Evolutionary conservation across 2,113 vertebrate species (phyloP).

Genomic region (Erythrolamprus reginae): DNA sequence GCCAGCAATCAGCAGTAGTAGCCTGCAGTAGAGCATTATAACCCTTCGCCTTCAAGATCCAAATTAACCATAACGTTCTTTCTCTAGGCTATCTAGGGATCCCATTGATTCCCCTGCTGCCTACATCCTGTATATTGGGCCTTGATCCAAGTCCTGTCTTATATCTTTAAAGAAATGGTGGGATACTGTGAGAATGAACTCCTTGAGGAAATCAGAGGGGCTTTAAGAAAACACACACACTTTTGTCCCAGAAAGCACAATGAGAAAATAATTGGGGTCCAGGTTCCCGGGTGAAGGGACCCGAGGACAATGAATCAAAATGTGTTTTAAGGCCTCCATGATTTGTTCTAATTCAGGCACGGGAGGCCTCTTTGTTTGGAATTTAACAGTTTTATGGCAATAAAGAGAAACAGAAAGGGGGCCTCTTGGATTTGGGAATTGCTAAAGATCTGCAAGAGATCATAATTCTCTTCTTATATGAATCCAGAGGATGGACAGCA

Average conservation of each 20-base stretch:
- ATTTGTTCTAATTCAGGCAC: background rate
- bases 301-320: background rate
- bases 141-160: background rate
- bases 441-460: background rate
- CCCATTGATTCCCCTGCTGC: background rate
- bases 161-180: background rate
- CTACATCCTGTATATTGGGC: background rate
- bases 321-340: background rate
- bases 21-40: too few relatives aligned
- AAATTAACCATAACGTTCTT: background rate
- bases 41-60: background rate
- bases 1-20: too few relatives aligned
- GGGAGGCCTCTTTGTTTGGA: constrained; percentile 5
- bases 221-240: too few relatives aligned
- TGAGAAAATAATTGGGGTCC: background rate
- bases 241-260: background rate
- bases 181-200: background rate
- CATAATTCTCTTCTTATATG: background rate
- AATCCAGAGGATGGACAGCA: background rate
- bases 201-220: background rate
- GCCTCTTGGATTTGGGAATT: background rate
- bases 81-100: background rate
- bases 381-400: constrained; percentile 16
- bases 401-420: background rate
- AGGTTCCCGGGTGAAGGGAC: background rate